These are phyloP conservation scores for Drosophila asahinai DNA, from an alignment of 1,140 invertebrate genomes.

Conservation along the genomic window DNA sequence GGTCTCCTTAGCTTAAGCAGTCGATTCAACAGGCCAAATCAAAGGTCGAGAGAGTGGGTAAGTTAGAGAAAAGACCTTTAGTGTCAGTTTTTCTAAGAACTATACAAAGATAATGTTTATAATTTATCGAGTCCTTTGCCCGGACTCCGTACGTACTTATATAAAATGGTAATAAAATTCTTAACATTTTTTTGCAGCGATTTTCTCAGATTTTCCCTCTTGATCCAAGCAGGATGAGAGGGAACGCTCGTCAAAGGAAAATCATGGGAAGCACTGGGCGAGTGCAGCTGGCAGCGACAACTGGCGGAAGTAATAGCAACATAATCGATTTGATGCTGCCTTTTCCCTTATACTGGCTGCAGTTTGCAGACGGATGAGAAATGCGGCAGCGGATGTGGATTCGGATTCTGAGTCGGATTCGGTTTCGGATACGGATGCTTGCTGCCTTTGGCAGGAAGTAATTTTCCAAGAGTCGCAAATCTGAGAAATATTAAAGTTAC, in stretches of 20 bases:
- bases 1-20: background rate
- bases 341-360: slow-evolving; percentile 42
- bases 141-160: background rate
- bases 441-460: slow-evolving; percentile 65
- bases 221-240: background rate
- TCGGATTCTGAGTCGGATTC: slow-evolving; percentile 8
- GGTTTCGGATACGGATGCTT: slow-evolving; percentile 45
- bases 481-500: slow-evolving; percentile 38
- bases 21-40: background rate
- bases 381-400: slow-evolving; percentile 25
- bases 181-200: background rate
- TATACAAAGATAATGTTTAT: background rate
- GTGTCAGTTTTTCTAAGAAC: background rate
- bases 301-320: slow-evolving; percentile 82
- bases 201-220: slow-evolving; percentile 5
- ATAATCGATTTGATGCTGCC: slow-evolving; percentile 76
- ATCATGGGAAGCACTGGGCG: slow-evolving; percentile 2
- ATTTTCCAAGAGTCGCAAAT: slow-evolving; percentile 66
- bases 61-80: too few relatives aligned
- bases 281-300: slow-evolving; percentile 71
- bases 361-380: slow-evolving; percentile 68
- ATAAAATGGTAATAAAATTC: slow-evolving; percentile 16
- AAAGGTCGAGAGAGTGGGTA: background rate
- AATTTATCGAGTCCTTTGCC: background rate
- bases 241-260: slow-evolving; percentile 27